phyloP scores from a whole-genome alignment of 1,140 invertebrate species.

The Bombus turneri region DNA sequence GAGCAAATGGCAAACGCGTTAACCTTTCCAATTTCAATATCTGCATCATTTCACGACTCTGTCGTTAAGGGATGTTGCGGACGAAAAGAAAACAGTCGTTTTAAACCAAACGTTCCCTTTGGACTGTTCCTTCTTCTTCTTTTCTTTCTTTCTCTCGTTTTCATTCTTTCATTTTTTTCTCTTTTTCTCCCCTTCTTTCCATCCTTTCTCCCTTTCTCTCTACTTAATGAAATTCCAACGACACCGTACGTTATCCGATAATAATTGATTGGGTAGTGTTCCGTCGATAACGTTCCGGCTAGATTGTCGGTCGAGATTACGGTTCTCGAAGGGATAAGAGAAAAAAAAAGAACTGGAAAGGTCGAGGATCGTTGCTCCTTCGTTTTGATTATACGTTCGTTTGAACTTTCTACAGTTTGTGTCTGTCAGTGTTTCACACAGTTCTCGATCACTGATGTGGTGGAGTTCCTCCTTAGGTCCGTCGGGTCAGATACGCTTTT shows the following conservation, averaged over 20 bases:
- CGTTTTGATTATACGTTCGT: slow-evolving; percentile 2
- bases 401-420: slow-evolving; percentile 48
- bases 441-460: slow-evolving; percentile 69
- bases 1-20: slow-evolving; percentile 77
- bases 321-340: neutral
- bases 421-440: slow-evolving; percentile 56
- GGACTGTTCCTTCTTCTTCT: neutral
- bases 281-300: slow-evolving; percentile 8
- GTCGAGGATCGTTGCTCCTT: slow-evolving; percentile 68
- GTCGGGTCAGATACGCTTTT: slow-evolving; percentile 64
- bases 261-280: slow-evolving; percentile 14
- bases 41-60: neutral
- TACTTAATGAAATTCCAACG: slow-evolving; percentile 31
- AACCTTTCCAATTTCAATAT: slow-evolving; percentile 71
- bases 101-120: neutral
- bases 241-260: neutral
- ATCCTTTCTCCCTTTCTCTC: neutral
- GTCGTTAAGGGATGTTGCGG: neutral
- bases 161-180: neutral
- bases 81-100: neutral
- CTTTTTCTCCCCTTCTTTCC: neutral
- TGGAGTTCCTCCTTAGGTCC: slow-evolving; percentile 72
- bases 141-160: neutral
- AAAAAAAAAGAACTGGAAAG: slow-evolving; percentile 69
- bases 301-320: slow-evolving; percentile 20